Percentiles rank a stretch among this genome's conserved stretches.
Evolutionary conservation across 1,140 invertebrate genomes (phyloP).

Genomic region (Cyphomyrmex costatus): DNA sequence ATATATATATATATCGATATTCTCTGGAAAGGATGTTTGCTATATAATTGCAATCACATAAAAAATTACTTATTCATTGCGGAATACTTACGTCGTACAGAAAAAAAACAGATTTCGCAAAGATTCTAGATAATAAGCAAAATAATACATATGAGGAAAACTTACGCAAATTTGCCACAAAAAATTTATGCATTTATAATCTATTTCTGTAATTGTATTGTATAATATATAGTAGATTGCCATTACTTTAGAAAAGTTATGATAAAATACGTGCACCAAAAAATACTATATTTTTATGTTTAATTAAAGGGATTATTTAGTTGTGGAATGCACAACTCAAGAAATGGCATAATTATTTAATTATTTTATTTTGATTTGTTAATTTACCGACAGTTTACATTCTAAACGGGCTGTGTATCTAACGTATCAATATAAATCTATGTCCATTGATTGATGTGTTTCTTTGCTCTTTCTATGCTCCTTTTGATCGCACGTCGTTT

Average conservation of each 20-base stretch:
- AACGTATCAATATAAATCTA: not conserved
- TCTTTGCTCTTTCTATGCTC: not conserved
- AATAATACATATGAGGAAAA: not conserved
- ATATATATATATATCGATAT: not conserved
- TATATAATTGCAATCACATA: not conserved
- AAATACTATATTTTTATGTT: not conserved
- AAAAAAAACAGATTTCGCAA: conserved; percentile 9
- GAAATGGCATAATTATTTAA: not conserved
- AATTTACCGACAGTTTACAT: not conserved
- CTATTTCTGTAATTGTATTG: not conserved
- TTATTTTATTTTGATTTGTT: not conserved
- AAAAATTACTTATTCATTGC: conserved; percentile 16
- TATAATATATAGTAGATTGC: not conserved
- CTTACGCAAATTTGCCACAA: not conserved
- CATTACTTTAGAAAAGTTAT: not conserved
- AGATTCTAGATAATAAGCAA: not conserved
- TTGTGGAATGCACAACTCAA: not conserved
- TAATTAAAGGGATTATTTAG: not conserved
- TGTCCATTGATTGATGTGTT: not conserved
- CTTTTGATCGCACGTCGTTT: not conserved
- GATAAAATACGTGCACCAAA: not conserved
- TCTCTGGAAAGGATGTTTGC: not conserved
- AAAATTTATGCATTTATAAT: not conserved
- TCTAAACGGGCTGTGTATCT: not conserved
- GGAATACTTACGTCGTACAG: not conserved